phyloP scores from a whole-genome alignment of 2,113 vertebrate genomes.

The Oceanites oceanicus region DNA sequence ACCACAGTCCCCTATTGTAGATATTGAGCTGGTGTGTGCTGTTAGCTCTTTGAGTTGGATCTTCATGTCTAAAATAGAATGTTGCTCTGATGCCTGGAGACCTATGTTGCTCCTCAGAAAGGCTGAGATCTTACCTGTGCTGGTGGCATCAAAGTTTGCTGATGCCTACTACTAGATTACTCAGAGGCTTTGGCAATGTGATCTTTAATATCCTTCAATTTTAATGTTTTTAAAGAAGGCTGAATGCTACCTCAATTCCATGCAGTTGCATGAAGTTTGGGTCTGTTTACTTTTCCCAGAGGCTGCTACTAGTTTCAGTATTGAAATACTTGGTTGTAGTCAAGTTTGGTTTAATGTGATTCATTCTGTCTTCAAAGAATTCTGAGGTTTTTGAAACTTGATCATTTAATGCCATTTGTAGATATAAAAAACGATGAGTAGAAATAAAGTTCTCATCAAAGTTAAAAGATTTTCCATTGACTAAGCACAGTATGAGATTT shows the following conservation, averaged over 20 bases:
- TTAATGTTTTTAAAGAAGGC: neutral
- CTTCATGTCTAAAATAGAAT: neutral
- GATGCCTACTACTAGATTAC: neutral
- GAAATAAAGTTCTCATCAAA: neutral
- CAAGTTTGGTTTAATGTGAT: neutral
- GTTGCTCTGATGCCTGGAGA: neutral
- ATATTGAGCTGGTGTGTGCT: neutral
- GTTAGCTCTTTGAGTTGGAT: neutral
- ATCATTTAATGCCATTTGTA: neutral
- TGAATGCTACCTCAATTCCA: neutral
- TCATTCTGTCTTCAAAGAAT: neutral
- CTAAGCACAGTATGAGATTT: neutral
- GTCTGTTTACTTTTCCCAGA: neutral
- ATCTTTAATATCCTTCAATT: neutral
- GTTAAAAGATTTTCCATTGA: neutral
- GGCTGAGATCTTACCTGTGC: neutral
- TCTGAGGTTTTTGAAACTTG: neutral
- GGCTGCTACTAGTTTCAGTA: neutral
- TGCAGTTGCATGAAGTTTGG: neutral
- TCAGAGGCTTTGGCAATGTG: neutral
- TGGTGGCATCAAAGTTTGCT: neutral
- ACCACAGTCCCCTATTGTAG: accelerated
- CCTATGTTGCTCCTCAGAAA: neutral
- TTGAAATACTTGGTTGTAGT: neutral
- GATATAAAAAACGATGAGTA: neutral